Conservation (phyloP, 2,113 vertebrate species). For the Ammospiza caudacuta region DNA sequence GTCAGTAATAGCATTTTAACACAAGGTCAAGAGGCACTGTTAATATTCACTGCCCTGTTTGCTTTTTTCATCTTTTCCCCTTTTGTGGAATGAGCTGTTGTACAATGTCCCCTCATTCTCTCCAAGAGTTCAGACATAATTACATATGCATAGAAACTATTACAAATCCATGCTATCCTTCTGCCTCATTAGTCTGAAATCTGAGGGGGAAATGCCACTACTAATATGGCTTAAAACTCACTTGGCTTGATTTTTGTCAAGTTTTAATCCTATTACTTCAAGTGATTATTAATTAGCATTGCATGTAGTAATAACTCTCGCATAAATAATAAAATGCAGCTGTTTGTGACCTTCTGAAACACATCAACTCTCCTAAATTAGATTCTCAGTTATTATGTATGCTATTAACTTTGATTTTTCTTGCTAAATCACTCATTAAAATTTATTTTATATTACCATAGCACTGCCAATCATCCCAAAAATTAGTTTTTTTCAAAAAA, state of each 20-base stretch:
- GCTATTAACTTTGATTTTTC: constrained; percentile 19
- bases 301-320: neutral
- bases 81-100: neutral
- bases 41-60: neutral
- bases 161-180: neutral
- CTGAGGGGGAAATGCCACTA: constrained; percentile 11
- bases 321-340: constrained; percentile 22
- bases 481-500: neutral
- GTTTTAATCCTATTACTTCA: constrained; percentile 43
- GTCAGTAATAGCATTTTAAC: neutral
- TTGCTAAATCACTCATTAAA: neutral
- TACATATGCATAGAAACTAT: neutral
- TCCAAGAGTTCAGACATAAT: neutral
- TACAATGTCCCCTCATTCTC: neutral
- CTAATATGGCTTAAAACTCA: constrained; percentile 14
- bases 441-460: neutral
- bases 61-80: neutral
- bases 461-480: neutral
- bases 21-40: neutral
- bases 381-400: neutral
- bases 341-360: constrained; percentile 13
- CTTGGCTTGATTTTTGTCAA: constrained; percentile 35
- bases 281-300: constrained; percentile 47
- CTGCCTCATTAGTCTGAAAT: constrained; percentile 32
- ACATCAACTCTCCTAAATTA: neutral